Base-by-base conservation (phyloP, 2,113 vertebrate genomes). In the Tragelaphus buxtoni region DNA sequence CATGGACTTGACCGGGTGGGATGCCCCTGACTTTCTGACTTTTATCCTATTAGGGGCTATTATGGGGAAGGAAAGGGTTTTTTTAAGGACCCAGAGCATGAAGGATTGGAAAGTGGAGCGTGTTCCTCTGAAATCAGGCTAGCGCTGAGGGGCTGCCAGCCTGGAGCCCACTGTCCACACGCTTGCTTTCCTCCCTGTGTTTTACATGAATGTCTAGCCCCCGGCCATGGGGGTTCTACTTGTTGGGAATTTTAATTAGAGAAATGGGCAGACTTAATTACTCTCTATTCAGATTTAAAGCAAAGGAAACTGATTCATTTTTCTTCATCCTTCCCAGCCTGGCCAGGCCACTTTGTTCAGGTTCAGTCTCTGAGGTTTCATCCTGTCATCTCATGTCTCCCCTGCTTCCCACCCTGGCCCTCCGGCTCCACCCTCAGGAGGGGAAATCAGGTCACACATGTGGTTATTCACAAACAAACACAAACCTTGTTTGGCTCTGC, bases 211-310 rank as follows among this genome's bases (percentile, higher is more conserved):
- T 90, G 90, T 96, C 81, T 79, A 74, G n/a, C 12, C 1, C 32
- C 16, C 4, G 5, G 88, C 74, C 63, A 1, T 17, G 12, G 24
- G 47, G n/a, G 51, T 30, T 89, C 85, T 77, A 79, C 60, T 61
- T 49, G 45, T 35, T 91, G 91, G 32, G 91, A 61, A 80, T 94
- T 94, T 93, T 88, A 90, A 88, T 95, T 88, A 96, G 82, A 90
- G 82, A 79, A 89, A 14, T 42, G 76, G 39, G 18, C 89, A 60
- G 12, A 53, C 91, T 84, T 91, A 42, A 93, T 95, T 82, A 63
- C 55, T 95, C 84, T 94, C 72, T n/a, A 32, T 60, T 79, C 94
- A 90, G 28, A 84, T 95, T 81, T 94, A 53, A 81, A 72, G 55
- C 85, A 32, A 81, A 84, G 42, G 84, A 92, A 32, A 49, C 30